A percentile compares a stretch with the other conserved stretches of the same genome.
Conservation (phyloP, 1,140 invertebrate genomes). For the Ostrea edulis region DNA sequence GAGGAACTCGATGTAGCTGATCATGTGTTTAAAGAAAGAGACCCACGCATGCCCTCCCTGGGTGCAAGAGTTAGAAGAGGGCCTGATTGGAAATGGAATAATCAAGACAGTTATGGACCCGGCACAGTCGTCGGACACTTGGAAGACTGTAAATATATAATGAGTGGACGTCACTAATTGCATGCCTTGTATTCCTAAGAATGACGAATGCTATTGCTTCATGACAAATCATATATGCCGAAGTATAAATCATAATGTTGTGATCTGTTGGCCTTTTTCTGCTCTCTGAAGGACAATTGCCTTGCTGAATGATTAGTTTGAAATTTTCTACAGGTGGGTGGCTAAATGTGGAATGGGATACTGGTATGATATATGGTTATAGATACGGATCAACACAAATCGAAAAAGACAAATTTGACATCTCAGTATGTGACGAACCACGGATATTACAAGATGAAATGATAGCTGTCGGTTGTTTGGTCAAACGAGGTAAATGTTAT, state of each 20-base stretch:
- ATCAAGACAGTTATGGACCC: slow-evolving; percentile 50
- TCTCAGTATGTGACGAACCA: background rate
- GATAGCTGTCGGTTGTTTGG: background rate
- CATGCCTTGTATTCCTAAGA: no score
- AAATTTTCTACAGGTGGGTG: background rate
- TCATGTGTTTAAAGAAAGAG: background rate
- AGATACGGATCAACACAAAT: background rate
- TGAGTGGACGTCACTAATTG: no score
- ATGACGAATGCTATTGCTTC: no score
- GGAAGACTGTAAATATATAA: background rate
- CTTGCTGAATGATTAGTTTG: background rate
- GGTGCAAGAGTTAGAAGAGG: slow-evolving; percentile 36
- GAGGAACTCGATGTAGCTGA: background rate
- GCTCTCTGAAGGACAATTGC: no score
- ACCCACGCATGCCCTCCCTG: background rate
- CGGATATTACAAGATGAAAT: background rate
- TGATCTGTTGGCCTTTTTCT: no score
- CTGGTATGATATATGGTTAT: background rate
- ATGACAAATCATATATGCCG: no score
- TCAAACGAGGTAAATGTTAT: background rate
- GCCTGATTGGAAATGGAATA: slow-evolving; percentile 46
- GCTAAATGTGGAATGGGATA: background rate
- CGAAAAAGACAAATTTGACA: background rate
- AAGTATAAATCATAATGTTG: no score
- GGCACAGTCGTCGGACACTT: slow-evolving; percentile 52